Conservation (phyloP, 2,888 invertebrate species). For the Ormyrus labotus region DNA sequence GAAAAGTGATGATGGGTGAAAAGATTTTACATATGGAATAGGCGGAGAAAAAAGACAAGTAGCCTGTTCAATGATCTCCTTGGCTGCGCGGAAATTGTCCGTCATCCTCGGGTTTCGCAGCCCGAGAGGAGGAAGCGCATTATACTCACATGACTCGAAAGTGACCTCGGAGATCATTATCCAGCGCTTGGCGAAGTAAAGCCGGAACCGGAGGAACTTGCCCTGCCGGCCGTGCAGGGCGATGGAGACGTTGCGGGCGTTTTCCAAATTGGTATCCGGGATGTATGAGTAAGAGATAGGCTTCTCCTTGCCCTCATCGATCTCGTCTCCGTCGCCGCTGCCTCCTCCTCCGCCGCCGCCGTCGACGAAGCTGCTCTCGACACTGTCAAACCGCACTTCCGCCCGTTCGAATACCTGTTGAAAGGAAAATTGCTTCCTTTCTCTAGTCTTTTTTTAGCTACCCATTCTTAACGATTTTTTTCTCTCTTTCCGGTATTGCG, state of each 20-base stretch:
- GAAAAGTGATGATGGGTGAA: no score
- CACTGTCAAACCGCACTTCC: constrained; percentile 77
- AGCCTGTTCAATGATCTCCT: no score
- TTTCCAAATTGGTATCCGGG: constrained; percentile 80
- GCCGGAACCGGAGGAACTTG: constrained; percentile 79
- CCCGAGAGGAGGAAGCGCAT: not conserved
- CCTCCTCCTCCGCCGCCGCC: not conserved
- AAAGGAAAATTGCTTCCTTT: constrained; percentile 35
- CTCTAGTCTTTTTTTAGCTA: constrained; percentile 1
- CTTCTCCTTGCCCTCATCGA: constrained; percentile 60
- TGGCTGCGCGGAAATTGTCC: not conserved
- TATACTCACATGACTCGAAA: constrained; percentile 79
- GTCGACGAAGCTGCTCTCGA: constrained; percentile 50
- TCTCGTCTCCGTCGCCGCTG: not conserved
- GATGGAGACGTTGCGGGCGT: constrained; percentile 83
- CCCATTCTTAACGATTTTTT: not conserved
- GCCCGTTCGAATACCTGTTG: constrained; percentile 82
- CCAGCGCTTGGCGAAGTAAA: constrained; percentile 83
- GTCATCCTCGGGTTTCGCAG: not conserved
- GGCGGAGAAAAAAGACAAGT: no score
- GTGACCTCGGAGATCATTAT: constrained; percentile 85
- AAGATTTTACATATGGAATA: no score
- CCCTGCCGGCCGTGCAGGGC: constrained; percentile 80
- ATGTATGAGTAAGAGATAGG: constrained; percentile 77
- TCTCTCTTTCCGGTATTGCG: not conserved